Base-by-base conservation (phyloP, 30 jellyfish, hydroid and myxozoan genomes). In the Nemopilema nomurai region DNA sequence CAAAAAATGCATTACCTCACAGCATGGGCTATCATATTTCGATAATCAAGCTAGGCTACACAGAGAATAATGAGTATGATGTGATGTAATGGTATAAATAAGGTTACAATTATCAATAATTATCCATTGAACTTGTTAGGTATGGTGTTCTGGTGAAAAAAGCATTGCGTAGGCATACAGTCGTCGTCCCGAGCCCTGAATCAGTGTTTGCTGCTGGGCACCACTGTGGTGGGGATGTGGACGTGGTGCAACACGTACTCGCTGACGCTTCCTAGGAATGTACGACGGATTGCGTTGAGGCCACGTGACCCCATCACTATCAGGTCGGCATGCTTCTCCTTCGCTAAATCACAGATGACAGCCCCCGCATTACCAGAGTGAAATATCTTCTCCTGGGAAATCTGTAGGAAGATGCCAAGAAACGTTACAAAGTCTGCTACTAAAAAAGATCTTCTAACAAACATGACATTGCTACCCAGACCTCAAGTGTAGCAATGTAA, bases 281-380 rank as follows among this genome's bases (percentile, higher is more conserved):
- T 87, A 31, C 96, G 96, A 31, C 96, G 86, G 4, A 87, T 57
- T 1, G 96, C 96, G 25, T 87, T 87, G 18, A 87, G 57, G 25
- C 96, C 96, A 76, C 96, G 96, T 68, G 96, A 77, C 24, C 96
- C 96, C 96, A 87, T 87, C 8, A 87, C 87, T 51, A 87, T 79
- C 88, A 87, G 70, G 66, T 87, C 83, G 20, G 90, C 87, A 22
- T 74, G 82, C 87, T 87, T 81, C 71, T 72, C 90, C 74, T 68
- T 66, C 32, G 96, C 89, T 6, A 75, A 19, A 21, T 87, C 96
- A 30, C 90, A 78, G 74, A 87, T 87, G 74, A 81, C 96, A 1
- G 86, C 90, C 20, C 96, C 96, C 8, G 96, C 80, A 29, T 87
- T 87, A 76, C 96, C 96, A 69, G 96, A 78, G 32, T 73, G 90